Conservation (phyloP, 2,888 invertebrate genomes). For the Lasioglossum pauxillum region DNA sequence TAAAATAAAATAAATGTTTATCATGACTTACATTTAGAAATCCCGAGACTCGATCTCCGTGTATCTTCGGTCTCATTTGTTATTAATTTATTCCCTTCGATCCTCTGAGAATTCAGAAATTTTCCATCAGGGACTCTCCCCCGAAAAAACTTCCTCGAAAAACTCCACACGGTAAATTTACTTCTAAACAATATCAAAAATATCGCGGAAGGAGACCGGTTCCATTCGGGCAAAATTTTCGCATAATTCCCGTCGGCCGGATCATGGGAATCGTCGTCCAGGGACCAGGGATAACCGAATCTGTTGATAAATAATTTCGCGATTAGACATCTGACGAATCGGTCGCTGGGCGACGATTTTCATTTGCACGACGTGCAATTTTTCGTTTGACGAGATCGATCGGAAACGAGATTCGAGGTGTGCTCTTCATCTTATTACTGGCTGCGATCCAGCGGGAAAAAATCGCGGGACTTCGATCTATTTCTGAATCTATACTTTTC, state of each 20-base stretch:
- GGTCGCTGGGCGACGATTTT: conserved; percentile 62
- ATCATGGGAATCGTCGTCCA: background rate
- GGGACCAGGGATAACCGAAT: background rate
- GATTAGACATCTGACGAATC: conserved; percentile 22
- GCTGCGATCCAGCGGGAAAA: conserved; percentile 9
- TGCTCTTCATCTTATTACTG: background rate
- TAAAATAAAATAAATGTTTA: background rate
- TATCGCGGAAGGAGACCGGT: background rate
- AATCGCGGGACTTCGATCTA: conserved; percentile 28
- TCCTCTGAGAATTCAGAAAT: background rate
- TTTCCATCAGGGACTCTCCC: background rate
- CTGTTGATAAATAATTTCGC: background rate
- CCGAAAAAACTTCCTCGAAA: background rate
- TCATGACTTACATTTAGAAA: background rate
- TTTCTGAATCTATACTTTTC: conserved; percentile 22
- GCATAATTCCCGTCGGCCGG: background rate
- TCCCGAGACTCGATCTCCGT: background rate
- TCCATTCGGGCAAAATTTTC: background rate
- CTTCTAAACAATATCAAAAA: background rate
- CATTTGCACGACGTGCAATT: conserved; percentile 7
- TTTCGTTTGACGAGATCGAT: background rate
- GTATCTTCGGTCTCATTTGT: background rate
- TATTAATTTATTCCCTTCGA: background rate
- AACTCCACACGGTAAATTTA: background rate
- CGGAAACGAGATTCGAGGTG: background rate